Conservation (phyloP, 2,113 vertebrate species). For the Emydura subglobosa region DNA sequence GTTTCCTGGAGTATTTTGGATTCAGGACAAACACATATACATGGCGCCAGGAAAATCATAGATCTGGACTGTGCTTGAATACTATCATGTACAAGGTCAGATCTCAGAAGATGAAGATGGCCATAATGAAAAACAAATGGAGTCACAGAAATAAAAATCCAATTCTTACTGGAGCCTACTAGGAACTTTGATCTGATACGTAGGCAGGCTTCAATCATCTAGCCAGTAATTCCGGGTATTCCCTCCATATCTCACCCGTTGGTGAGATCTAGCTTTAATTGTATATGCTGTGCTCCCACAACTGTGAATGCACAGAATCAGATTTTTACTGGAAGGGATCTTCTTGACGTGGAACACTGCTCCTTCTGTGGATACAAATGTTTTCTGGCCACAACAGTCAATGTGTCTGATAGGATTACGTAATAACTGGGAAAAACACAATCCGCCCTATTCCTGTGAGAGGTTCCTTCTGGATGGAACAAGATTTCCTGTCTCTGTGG, state of each 20-base stretch:
- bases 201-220: background rate
- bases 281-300: background rate
- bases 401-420: background rate
- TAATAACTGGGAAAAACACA: background rate
- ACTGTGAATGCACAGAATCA: no score
- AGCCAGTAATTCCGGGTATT: background rate
- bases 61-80: background rate
- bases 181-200: background rate
- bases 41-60: background rate
- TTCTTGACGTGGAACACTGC: background rate
- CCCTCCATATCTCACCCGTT: background rate
- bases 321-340: background rate
- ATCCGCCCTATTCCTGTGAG: background rate
- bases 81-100: background rate
- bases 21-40: background rate
- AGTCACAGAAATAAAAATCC: accelerated
- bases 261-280: background rate
- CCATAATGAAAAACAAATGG: background rate
- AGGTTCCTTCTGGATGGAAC: background rate
- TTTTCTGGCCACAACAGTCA: background rate
- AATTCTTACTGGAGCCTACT: background rate
- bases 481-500: background rate
- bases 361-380: background rate
- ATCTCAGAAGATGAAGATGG: background rate
- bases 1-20: background rate